Evolutionary conservation across 2,113 vertebrate species (phyloP), one percentile per base, ranked within the genome.

Genomic region (Struthidea cinerea): DNA sequence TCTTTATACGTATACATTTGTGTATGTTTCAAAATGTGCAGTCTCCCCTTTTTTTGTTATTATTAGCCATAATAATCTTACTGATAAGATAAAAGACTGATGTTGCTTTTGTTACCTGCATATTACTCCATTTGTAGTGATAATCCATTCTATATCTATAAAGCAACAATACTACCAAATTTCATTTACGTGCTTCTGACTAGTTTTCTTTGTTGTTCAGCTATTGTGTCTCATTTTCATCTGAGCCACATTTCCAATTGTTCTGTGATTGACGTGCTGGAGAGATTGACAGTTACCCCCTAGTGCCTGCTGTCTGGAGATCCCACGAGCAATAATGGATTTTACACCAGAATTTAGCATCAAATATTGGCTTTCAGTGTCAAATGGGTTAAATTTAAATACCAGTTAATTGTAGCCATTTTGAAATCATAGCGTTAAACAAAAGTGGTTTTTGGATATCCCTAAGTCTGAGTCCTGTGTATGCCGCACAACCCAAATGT

Each of bases 281-380:
- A 93, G 92, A 97, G 97, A 97, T 97, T 97, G 97, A 96, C 97
- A 97, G 95, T 94, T 96, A 97, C 92, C 93, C 96, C 96, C 97
- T 96, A 94, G 94, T 95, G 96, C 89, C 90, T 97, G 93, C 94
- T 97, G 94, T 96, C 96, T 96, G 90, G 95, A 96, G 95, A 97
- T 97, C 94, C 90, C 96, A 93, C 83, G 96, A 97, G 96, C 94
- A 97, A 96, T 97, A 97, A 97, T 97, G 96, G 95, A 94, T 97
- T 97, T 96, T 97, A 89, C 92, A 93, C 91, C 90, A 94, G 96
- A 97, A 96, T 97, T 96, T 95, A 97, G 95, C 94, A 94, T 97
- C 95, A 97, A 82, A 97, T 97, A 96, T 93, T 97, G 96, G 96
- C 91, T 97, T 97, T 97, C 97, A 95, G 95, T 96, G 96, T 94